These are phyloP conservation scores for Carpatolechia fugitivella DNA, from an alignment of 2,888 invertebrate species.

Conservation along the genomic window DNA sequence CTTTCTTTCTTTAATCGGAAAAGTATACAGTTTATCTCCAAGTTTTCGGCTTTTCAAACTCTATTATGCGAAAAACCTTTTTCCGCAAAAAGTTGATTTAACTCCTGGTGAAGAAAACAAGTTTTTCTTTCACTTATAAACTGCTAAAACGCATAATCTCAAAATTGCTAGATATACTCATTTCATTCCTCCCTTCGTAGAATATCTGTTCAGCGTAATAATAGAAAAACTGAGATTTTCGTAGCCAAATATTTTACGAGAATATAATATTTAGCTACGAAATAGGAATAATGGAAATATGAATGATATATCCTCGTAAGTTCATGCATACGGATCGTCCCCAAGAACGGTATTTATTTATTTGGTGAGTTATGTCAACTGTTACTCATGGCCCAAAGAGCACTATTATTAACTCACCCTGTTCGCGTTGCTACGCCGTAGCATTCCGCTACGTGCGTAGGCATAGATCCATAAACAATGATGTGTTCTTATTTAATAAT, in stretches of 20 bases:
- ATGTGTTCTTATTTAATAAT: background rate
- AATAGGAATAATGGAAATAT: background rate
- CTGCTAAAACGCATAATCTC: too few species aligned
- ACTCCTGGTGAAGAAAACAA: too few species aligned
- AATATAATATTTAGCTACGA: too few species aligned
- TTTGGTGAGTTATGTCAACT: background rate
- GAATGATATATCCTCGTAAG: background rate
- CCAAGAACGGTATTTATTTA: background rate
- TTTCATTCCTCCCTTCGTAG: too few species aligned
- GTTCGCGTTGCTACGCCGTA: background rate
- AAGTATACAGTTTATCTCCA: conserved; percentile 3
- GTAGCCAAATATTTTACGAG: too few species aligned
- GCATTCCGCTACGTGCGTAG: background rate
- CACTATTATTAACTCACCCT: background rate
- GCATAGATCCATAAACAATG: background rate
- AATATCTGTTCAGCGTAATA: too few species aligned
- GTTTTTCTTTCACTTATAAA: too few species aligned
- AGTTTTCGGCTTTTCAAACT: conserved; percentile 1
- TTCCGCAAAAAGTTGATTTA: background rate
- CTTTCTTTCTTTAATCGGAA: background rate
- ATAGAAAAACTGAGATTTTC: too few species aligned
- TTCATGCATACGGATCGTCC: background rate
- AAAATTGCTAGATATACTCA: too few species aligned
- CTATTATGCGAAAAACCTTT: background rate
- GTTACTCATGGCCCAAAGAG: background rate